Evolutionary conservation across 2,888 invertebrate species (phyloP).

Genomic region (Byasa hedistus): DNA sequence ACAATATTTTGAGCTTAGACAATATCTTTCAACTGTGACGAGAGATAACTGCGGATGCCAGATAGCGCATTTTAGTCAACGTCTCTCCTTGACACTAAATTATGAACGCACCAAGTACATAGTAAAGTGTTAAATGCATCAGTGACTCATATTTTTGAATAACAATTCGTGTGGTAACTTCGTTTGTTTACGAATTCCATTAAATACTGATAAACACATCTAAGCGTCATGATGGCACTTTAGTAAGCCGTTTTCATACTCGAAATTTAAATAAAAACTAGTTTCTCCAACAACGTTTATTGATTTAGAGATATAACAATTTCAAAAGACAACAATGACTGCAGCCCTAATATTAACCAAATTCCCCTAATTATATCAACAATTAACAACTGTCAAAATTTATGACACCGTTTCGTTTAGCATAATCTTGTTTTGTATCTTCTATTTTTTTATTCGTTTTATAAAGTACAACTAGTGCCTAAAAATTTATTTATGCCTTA

Average conservation of each 20-base stretch:
- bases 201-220: constrained; percentile 23
- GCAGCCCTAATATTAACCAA: neutral
- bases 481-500: too few species aligned
- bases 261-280: too few species aligned
- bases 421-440: neutral
- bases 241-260: too few species aligned
- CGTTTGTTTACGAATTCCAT: constrained; percentile 37
- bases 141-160: constrained; percentile 52
- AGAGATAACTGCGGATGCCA: constrained; percentile 27
- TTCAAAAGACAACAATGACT: too few species aligned
- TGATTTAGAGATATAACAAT: too few species aligned
- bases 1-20: constrained; percentile 3
- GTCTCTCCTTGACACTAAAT: constrained; percentile 61
- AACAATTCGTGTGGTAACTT: constrained; percentile 32
- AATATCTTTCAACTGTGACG: constrained; percentile 18
- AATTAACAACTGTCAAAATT: constrained; percentile 26
- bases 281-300: too few species aligned
- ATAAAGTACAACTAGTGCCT: too few species aligned
- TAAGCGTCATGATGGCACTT: neutral
- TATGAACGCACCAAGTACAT: constrained; percentile 41
- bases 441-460: too few species aligned
- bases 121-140: constrained; percentile 48
- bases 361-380: constrained; percentile 13
- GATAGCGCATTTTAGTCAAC: constrained; percentile 35
- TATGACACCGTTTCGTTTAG: neutral